Conservation (phyloP, 2,888 invertebrate species). For the Pachycephus smyrnensis region DNA sequence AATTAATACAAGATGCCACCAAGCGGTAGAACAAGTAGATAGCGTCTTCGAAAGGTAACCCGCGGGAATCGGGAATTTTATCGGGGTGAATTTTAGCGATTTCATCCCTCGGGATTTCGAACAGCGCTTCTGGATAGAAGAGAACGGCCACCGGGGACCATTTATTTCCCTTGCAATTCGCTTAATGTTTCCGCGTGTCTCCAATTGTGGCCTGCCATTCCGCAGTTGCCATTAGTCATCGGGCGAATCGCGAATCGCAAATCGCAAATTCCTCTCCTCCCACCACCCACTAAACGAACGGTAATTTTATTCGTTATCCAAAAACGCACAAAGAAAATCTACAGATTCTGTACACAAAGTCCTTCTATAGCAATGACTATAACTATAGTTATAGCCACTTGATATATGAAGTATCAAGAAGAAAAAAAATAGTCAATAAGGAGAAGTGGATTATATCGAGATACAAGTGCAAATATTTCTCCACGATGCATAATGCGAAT, state of each 20-base stretch:
- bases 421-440: slow-evolving; percentile 23
- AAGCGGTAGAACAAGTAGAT: not conserved
- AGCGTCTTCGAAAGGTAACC: not conserved
- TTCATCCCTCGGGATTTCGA: not conserved
- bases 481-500: slow-evolving; percentile 33
- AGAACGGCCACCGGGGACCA: not conserved
- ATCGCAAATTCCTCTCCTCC: not conserved
- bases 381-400: not conserved
- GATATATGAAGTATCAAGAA: not conserved
- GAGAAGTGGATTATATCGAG: slow-evolving; percentile 32
- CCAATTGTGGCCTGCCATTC: not conserved
- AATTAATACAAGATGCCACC: slow-evolving; percentile 45
- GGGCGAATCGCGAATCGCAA: not conserved
- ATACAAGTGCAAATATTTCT: slow-evolving; percentile 42
- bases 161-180: not conserved
- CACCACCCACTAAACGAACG: not conserved
- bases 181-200: not conserved
- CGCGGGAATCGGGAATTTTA: not conserved
- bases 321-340: not conserved
- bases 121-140: not conserved
- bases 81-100: not conserved
- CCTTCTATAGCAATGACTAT: not conserved
- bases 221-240: not conserved
- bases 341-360: not conserved
- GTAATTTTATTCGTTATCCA: not conserved